A percentile compares a stretch with the other conserved stretches of the same genome.
These are phyloP conservation scores for Peromyscus melanophrys DNA, from an alignment of 2,797 vertebrate genomes.

Conservation along the genomic window DNA sequence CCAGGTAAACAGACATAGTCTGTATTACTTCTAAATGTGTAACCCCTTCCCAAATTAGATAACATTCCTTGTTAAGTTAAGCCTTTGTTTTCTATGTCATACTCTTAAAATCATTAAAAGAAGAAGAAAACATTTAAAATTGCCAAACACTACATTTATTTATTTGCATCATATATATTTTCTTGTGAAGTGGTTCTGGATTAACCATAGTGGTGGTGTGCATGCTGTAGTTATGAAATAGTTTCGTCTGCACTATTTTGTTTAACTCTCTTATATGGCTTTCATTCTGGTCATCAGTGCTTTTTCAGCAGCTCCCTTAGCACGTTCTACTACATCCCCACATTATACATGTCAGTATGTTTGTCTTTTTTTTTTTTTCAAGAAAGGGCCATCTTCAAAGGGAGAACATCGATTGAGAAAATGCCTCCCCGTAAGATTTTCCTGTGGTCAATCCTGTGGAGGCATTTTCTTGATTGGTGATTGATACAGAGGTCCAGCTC, in stretches of 20 bases:
- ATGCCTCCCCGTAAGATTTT: neutral
- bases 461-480: neutral
- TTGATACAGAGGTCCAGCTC: too few species aligned
- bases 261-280: slow-evolving; percentile 6
- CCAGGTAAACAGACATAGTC: neutral
- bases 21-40: neutral
- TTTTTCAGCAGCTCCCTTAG: neutral
- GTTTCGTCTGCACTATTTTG: neutral
- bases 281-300: neutral
- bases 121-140: neutral
- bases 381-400: neutral
- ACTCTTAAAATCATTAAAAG: neutral
- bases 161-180: neutral
- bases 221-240: neutral
- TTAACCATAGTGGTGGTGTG: neutral
- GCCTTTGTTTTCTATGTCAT: neutral
- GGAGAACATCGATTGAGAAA: neutral
- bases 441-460: neutral
- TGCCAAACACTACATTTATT: slow-evolving; percentile 15
- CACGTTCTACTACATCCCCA: neutral
- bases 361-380: neutral
- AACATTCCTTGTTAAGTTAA: neutral
- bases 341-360: neutral
- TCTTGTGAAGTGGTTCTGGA: neutral
- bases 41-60: neutral